A percentile compares a stretch with the other conserved stretches of the same genome.
Conservation (phyloP, 1,140 invertebrate species). For the Coelopa frigida region DNA sequence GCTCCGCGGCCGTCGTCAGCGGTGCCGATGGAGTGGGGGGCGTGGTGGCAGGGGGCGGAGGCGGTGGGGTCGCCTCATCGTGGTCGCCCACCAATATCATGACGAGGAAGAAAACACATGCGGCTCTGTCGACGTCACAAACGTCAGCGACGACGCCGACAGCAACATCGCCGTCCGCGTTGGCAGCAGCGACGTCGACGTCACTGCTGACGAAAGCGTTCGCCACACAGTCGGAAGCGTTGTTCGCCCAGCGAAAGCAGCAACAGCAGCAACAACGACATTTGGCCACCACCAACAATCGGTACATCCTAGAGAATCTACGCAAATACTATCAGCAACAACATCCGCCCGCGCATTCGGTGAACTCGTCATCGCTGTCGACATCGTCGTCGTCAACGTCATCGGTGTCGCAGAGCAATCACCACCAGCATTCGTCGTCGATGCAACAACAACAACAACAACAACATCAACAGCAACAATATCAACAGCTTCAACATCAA, state of each 20-base stretch:
- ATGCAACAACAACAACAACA: conserved; percentile 16
- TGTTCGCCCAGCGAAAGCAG: conserved; percentile 11
- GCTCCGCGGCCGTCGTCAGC: too few relatives aligned
- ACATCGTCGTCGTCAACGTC: conserved; percentile 41
- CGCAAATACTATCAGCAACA: conserved; percentile 40
- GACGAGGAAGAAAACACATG: too few relatives aligned
- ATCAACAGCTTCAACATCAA: too few relatives aligned
- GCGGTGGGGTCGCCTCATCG: too few relatives aligned
- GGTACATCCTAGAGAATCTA: conserved; percentile 37
- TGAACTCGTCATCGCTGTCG: conserved; percentile 39
- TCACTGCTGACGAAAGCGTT: background rate
- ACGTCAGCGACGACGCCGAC: too few relatives aligned
- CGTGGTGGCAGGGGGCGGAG: too few relatives aligned
- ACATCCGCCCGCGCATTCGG: conserved; percentile 33
- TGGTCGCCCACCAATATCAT: too few relatives aligned
- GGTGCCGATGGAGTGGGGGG: too few relatives aligned
- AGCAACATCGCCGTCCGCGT: conserved; percentile 12
- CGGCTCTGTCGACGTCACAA: too few relatives aligned
- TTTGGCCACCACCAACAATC: conserved; percentile 20
- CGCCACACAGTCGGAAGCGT: background rate
- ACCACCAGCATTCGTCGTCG: too few relatives aligned
- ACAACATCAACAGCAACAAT: conserved; percentile 17
- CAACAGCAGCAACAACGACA: conserved; percentile 2
- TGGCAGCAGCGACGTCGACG: background rate
- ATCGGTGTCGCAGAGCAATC: conserved; percentile 29